These are phyloP conservation scores for Drepana arcuata DNA, from an alignment of 1,140 invertebrate genomes.

Conservation along the genomic window DNA sequence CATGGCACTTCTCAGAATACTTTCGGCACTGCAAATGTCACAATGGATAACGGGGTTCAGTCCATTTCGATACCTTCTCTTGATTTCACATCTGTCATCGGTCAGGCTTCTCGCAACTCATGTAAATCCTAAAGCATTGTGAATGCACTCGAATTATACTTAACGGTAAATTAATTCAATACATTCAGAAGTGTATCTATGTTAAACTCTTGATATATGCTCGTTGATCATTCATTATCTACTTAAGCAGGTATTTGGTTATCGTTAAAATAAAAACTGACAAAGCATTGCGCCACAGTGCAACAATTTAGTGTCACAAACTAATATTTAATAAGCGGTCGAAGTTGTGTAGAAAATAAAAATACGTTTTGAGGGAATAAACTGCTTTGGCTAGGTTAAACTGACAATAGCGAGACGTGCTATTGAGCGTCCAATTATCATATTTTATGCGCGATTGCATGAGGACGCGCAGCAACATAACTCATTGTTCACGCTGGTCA, in stretches of 20 bases:
- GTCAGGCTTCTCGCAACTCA: not conserved
- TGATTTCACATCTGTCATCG: conserved; percentile 30
- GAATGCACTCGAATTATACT: not conserved
- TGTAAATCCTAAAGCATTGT: not conserved
- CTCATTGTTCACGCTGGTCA: conserved; percentile 65
- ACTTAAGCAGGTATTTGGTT: too few relatives aligned
- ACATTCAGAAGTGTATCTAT: too few relatives aligned
- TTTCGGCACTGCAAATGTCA: conserved; percentile 58
- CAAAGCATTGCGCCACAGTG: too few relatives aligned
- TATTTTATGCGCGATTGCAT: conserved; percentile 60
- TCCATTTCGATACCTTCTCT: conserved; percentile 39
- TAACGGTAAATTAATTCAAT: too few relatives aligned
- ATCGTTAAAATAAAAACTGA: too few relatives aligned
- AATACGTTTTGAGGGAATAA: not conserved
- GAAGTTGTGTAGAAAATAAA: not conserved
- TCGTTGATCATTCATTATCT: too few relatives aligned
- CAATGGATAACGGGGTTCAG: conserved; percentile 53
- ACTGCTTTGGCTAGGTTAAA: not conserved
- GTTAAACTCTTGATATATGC: not conserved
- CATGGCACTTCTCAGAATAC: conserved; percentile 54
- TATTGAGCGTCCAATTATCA: conserved; percentile 56
- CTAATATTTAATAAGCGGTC: too few relatives aligned
- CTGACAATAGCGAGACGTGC: conserved; percentile 24
- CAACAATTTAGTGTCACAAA: too few relatives aligned
- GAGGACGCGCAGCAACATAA: conserved; percentile 52